Conservation (phyloP, 2,797 vertebrate genomes). For the Tinamus major region DNA sequence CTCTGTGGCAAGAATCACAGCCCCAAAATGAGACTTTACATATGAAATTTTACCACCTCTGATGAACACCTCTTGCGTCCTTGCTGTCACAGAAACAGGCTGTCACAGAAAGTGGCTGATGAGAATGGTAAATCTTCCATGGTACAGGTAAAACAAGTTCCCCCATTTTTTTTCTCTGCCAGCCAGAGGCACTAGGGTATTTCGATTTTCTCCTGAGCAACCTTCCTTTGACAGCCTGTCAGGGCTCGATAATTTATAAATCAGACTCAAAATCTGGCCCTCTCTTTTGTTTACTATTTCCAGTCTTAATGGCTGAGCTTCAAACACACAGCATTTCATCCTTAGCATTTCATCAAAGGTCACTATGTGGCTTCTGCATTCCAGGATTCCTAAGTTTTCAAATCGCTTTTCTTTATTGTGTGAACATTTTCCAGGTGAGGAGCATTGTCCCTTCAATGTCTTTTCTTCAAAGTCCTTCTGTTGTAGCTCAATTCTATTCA, state of each 20-base stretch:
- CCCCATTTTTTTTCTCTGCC: neutral
- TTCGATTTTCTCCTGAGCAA: neutral
- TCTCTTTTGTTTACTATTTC: neutral
- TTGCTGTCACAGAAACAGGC: neutral
- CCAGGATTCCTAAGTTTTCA: neutral
- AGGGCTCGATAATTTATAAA: neutral
- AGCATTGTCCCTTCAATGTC: slow-evolving; percentile 26
- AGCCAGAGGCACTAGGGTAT: neutral
- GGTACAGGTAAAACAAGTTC: neutral
- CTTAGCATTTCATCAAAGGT: neutral
- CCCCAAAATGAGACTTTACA: neutral
- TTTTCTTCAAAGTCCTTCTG: slow-evolving; percentile 24
- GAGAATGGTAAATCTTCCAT: neutral
- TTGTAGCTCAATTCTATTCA: neutral
- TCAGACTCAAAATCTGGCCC: neutral
- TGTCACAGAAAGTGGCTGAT: neutral
- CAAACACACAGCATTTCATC: neutral
- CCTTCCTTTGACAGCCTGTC: neutral
- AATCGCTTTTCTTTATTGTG: neutral
- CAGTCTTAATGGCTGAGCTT: neutral
- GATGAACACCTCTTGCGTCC: neutral
- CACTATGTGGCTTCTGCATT: neutral
- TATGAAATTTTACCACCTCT: neutral
- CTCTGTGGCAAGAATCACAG: neutral
- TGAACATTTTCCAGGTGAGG: slow-evolving; percentile 3